These are phyloP conservation scores for Strigamia maritima DNA, from an alignment of 2,888 invertebrate species.

Conservation along the genomic window DNA sequence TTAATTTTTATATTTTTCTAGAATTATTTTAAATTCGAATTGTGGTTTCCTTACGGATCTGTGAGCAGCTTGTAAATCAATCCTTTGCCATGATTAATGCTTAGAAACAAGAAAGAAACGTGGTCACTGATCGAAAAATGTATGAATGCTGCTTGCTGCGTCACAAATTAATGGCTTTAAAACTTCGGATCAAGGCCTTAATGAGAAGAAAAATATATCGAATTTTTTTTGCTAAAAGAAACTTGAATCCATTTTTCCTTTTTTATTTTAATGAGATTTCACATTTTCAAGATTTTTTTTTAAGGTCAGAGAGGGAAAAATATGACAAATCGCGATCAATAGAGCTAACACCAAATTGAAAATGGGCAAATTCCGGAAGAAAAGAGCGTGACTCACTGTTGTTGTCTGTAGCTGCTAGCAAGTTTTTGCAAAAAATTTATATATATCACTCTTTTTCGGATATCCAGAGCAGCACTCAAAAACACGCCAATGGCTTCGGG, in stretches of 20 bases:
- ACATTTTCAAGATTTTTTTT: background rate
- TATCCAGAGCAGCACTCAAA: background rate
- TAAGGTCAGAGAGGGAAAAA: background rate
- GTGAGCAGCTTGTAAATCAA: conserved; percentile 1
- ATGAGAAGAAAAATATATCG: background rate
- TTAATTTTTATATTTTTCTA: no score
- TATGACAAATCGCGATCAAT: conserved; percentile 19
- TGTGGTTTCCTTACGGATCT: background rate
- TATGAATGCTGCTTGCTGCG: background rate
- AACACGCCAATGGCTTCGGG: background rate
- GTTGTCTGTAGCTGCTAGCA: background rate
- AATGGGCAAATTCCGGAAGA: background rate
- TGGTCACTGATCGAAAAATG: background rate
- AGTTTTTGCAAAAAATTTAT: background rate
- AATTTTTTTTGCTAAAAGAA: background rate
- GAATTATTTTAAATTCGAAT: background rate
- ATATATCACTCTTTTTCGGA: background rate
- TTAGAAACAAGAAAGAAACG: background rate
- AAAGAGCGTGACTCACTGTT: background rate
- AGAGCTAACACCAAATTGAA: background rate
- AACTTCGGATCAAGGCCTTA: conserved; percentile 1
- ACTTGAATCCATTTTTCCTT: background rate
- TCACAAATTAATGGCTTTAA: background rate
- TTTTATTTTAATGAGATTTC: background rate
- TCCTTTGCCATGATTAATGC: background rate